Base-by-base conservation (phyloP, 2,888 invertebrate genomes). In the Cephonodes hylas region DNA sequence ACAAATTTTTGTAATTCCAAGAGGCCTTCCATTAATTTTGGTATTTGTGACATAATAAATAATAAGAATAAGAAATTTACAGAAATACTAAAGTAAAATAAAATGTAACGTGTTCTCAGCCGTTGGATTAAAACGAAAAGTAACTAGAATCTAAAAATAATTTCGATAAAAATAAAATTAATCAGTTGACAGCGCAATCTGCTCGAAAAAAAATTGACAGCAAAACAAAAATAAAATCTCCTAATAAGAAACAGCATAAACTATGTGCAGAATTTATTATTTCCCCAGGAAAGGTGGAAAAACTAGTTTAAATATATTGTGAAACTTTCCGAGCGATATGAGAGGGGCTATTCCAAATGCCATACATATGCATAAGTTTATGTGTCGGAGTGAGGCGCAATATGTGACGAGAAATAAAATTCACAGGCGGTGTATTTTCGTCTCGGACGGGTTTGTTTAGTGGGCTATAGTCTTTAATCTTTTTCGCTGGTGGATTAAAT, bases 351-450 rank as follows among this genome's bases (percentile, higher is more conserved):
- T 27, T 27, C 27, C 15, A 27, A 42, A 25, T 15, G 42, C 25
- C 13, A 42, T 58, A n/a, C 42, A 58, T 42, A 25, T 42, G 25
- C 42, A 42, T 25, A 58, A 42, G 42, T n/a, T 42, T 23, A 42
- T 15, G 23, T 15, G 25, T 20, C 22, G 57, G 22, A 22, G 20
- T 57, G 38, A 57, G 20, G 13, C 38, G 42, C 42, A 42, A 58
- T 58, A 42, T 58, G 42, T 42, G 58, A 58, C 58, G 42, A 25
- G 31, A 15, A 57, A 58, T 58, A 58, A 58, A 58, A 58, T 42
- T 5, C 42, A 25, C 1, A 23, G 48, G 22, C 44, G 18, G 15
- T 20, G 18, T 27, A 48, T 27, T 48, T 48, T 25, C 48, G 48
- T 25, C 15, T 48, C 27, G n/a, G 7, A 10, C 15, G 23, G 22